These are phyloP conservation scores for Xestia sexstrigata DNA, from an alignment of 2,888 invertebrate genomes.

Conservation along the genomic window DNA sequence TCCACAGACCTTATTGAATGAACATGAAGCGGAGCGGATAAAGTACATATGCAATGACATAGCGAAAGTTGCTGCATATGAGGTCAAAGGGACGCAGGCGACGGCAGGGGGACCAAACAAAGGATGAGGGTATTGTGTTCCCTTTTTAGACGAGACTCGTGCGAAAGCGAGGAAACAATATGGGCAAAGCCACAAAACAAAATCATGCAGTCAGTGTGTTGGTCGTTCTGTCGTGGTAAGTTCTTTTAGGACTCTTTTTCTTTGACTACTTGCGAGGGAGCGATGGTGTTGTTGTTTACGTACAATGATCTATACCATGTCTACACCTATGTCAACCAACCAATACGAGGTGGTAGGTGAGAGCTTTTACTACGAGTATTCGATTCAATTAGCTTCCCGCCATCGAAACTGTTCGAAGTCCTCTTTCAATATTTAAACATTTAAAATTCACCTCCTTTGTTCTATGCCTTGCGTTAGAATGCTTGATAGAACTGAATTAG, in stretches of 20 bases:
- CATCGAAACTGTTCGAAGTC: background rate
- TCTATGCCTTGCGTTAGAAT: background rate
- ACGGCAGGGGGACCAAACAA: constrained; percentile 59
- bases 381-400: no score
- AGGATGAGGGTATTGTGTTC: constrained; percentile 63
- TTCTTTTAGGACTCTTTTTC: constrained; percentile 42
- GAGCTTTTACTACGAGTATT: no score
- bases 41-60: constrained; percentile 48
- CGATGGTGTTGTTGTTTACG: background rate
- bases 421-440: background rate
- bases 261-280: constrained; percentile 6
- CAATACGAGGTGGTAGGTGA: no score
- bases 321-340: background rate
- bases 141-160: constrained; percentile 57
- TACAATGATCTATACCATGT: background rate
- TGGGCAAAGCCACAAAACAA: constrained; percentile 45
- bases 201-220: constrained; percentile 28
- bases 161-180: constrained; percentile 51
- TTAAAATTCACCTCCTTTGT: background rate
- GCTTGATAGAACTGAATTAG: background rate
- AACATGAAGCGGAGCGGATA: constrained; percentile 53
- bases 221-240: constrained; percentile 39
- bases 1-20: constrained; percentile 39
- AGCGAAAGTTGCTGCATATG: constrained; percentile 50
- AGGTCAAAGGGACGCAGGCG: constrained; percentile 55